Evolutionary conservation across 2,797 vertebrate species (phyloP), one percentile per base, ranked within the genome.

Genomic region (Phaenicophaeus curvirostris): DNA sequence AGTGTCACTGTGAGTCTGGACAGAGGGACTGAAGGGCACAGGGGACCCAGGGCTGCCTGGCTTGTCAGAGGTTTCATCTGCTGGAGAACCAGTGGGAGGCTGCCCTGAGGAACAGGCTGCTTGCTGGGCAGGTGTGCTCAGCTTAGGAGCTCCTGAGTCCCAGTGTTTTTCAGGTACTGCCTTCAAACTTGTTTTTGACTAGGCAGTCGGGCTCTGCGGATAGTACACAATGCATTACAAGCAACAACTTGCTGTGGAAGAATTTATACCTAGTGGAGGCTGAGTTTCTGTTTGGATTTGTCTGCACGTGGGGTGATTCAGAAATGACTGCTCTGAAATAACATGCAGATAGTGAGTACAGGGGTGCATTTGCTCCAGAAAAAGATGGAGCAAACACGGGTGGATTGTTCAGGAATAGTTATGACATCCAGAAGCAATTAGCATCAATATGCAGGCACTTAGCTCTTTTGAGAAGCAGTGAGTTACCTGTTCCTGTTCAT

Each of bases 1-100:
- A 4, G 3, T 48, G n/a, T 51, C 39, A 37, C 21, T 39, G 0
- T 33, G 28, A 62, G 37, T 21, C 11, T 0, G 0, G 6, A 12
- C 25, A 12, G 11, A 39, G 18, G 28, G 5, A 39, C 24, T 39
- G n/a, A 31, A 79, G 46, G 42, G 14, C 27, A 13, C 5, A 15
- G 30, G 21, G 9, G 5, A 58, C 20, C 3, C 30, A 7, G 17
- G 27, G 24, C 28, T 88, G 35, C 39, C 23, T 63, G 67, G 20
- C 15, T 71, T 63, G 25, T 9, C 28, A 27, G 5, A 35, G 51
- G 51, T 53, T 30, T 53, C 15, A 27, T 53, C 27, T 9, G 28
- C 28, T 53, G 51, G 15, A 51, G 25, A 66, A 44, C 5, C 0
- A 0, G 5, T 20, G 51, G 15, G 15, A 44, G 18, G 6, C 15